Percentiles rank a stretch among this genome's conserved stretches.
Conservation (phyloP, 1,140 invertebrate genomes). For the Meloidogyne hapla region DNA sequence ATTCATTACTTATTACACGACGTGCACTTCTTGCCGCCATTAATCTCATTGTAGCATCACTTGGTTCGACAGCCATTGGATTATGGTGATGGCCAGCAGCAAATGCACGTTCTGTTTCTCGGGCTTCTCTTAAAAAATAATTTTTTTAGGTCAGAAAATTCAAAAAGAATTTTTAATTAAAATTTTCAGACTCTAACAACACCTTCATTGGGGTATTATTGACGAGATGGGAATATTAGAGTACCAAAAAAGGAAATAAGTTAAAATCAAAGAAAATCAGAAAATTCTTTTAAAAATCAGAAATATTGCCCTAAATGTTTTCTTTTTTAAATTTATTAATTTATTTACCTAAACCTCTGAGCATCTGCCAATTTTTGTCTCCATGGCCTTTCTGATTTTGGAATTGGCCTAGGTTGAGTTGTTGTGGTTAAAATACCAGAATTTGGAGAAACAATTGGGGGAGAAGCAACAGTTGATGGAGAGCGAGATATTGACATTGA, state of each 20-base stretch:
- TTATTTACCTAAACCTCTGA: slow-evolving; percentile 27
- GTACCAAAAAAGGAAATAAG: too few relatives aligned
- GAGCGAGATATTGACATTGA: slow-evolving; percentile 22
- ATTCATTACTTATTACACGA: not conserved
- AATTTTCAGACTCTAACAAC: too few relatives aligned
- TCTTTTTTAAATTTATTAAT: not conserved
- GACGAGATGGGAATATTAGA: too few relatives aligned
- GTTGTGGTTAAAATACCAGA: not conserved
- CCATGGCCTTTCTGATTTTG: slow-evolving; percentile 49
- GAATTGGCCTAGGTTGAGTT: slow-evolving; percentile 25
- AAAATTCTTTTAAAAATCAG: too few relatives aligned
- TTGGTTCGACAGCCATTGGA: not conserved
- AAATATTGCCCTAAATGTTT: too few relatives aligned
- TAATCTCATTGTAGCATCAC: slow-evolving; percentile 3
- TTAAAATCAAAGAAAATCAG: too few relatives aligned
- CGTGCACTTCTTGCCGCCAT: slow-evolving; percentile 3
- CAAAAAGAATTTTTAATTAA: too few relatives aligned
- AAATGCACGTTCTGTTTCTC: slow-evolving; percentile 3
- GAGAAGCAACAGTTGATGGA: slow-evolving; percentile 19
- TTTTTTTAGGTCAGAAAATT: too few relatives aligned
- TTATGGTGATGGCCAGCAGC: slow-evolving; percentile 5
- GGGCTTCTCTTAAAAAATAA: not conserved
- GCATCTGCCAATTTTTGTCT: slow-evolving; percentile 46
- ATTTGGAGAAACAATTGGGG: slow-evolving; percentile 3
- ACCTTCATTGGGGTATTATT: too few relatives aligned